Evolutionary conservation across 2,888 invertebrate species (phyloP), one percentile per base, ranked within the genome.

Genomic region (Morpho achilles): DNA sequence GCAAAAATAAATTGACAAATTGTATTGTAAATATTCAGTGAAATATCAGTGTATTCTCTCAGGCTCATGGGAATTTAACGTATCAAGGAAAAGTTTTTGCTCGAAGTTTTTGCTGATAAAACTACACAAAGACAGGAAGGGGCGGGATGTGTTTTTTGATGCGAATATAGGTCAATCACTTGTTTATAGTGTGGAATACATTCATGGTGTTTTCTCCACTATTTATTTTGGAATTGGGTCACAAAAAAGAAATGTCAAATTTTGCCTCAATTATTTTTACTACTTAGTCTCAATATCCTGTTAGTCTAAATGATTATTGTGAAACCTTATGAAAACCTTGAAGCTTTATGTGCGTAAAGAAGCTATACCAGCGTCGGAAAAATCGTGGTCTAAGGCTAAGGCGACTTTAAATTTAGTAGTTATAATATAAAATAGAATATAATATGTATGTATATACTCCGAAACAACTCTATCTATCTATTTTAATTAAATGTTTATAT

Each of bases 71-170:
- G 44, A 59, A 63, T 62, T 50, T 43, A 48, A 16, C 51, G 54
- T 52, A 53, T 65, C 70, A 69, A 69, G 72, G 72, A 75, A 75
- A 77, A 77, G 72, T n/a, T n/a, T n/a, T 69, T 75, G 74, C 74
- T 71, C 64, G 71, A 80, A 79, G 73, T 79, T 84, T 76, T 74
- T 69, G 79, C 82, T 83, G 84, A 84, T 81, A 79, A 76, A 76
- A 75, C 76, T 72, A 76, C 74, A 74, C 72, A 74, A 68, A 68
- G 66, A 32, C 32, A 32, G 32, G 32, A 32, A 69, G 61, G 60
- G 59, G 54, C 56, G 50, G 56, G 51, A 59, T 60, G 70, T 71
- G 71, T 74, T 75, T 74, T 76, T 79, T 76, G 70, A 70, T 70
- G 76, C 72, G 70, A 66, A 83, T 83, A 74, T 79, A 75, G 83